Evolutionary conservation across 2,888 invertebrate species (phyloP).

Genomic region (Cremastobaeus sp.): DNA sequence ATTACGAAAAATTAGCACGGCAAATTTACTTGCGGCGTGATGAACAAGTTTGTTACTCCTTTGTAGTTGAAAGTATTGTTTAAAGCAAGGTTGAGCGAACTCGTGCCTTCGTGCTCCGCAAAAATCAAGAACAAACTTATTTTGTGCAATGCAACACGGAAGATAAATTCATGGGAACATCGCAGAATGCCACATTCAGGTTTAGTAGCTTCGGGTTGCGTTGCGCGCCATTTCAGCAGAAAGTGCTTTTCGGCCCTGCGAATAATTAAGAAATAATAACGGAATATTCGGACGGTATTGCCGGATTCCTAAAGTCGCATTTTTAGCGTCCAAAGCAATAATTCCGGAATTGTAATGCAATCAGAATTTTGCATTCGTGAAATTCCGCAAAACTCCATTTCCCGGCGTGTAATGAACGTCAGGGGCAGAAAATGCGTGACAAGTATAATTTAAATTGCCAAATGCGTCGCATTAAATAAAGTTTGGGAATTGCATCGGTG

Average conservation of each 20-base stretch:
- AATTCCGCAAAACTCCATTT: slow-evolving; percentile 1
- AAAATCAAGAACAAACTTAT: too few relatives aligned
- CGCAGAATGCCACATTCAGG: too few relatives aligned
- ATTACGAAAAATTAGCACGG: slow-evolving; percentile 19
- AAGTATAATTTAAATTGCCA: slow-evolving; percentile 55
- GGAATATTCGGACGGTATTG: too few relatives aligned
- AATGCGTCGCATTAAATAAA: slow-evolving; percentile 56
- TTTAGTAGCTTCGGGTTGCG: too few relatives aligned
- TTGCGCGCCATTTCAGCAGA: too few relatives aligned
- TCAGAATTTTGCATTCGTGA: slow-evolving; percentile 12
- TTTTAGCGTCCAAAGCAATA: not conserved
- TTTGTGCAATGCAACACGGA: too few relatives aligned
- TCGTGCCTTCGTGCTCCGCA: too few relatives aligned
- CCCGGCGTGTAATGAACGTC: slow-evolving; percentile 47
- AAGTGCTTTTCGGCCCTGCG: too few relatives aligned
- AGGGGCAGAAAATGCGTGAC: slow-evolving; percentile 41
- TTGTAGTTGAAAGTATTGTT: slow-evolving; percentile 36
- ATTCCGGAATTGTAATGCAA: slow-evolving; percentile 20
- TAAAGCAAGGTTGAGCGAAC: too few relatives aligned
- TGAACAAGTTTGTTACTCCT: not conserved
- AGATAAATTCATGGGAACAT: too few relatives aligned
- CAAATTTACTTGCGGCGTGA: not conserved
- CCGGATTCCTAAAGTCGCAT: too few relatives aligned
- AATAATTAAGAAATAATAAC: too few relatives aligned
- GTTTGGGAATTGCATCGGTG: slow-evolving; percentile 54